Evolutionary conservation across 2,113 vertebrate genomes (phyloP).

Genomic region (Phaetusa simplex): DNA sequence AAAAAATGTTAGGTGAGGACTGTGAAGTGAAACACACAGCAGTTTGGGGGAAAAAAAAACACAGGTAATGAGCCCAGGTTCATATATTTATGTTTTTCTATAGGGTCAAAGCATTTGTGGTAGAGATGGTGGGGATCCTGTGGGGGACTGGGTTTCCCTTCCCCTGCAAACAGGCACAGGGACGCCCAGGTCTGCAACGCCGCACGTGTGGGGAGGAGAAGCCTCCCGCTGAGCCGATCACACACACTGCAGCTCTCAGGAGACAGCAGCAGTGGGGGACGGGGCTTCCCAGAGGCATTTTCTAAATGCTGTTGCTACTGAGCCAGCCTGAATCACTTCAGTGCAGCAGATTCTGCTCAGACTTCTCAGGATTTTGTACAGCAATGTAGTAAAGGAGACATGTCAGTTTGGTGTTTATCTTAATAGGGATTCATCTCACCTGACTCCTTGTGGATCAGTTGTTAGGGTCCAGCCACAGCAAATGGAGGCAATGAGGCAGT

Average conservation of each 20-base stretch:
- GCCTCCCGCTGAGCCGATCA: background rate
- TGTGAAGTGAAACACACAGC: background rate
- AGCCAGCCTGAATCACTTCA: background rate
- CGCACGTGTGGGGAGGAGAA: background rate
- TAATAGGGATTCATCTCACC: background rate
- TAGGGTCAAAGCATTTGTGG: rapidly evolving
- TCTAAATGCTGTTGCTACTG: background rate
- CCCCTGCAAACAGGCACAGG: background rate
- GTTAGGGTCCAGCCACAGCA: background rate
- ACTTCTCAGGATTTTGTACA: background rate
- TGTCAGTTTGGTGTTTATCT: background rate
- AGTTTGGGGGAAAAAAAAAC: rapidly evolving
- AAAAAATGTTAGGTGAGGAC: background rate
- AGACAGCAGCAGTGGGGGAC: background rate
- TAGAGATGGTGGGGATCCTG: background rate
- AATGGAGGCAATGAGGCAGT: background rate
- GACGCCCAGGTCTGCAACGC: rapidly evolving
- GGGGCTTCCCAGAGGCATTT: background rate
- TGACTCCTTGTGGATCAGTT: background rate
- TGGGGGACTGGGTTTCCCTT: background rate
- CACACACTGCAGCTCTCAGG: background rate
- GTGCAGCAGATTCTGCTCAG: background rate
- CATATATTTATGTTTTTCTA: background rate
- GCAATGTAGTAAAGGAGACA: background rate
- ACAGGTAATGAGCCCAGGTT: background rate